Evolutionary conservation across 2,113 vertebrate genomes (phyloP).

Genomic region (Stercorarius parasiticus): DNA sequence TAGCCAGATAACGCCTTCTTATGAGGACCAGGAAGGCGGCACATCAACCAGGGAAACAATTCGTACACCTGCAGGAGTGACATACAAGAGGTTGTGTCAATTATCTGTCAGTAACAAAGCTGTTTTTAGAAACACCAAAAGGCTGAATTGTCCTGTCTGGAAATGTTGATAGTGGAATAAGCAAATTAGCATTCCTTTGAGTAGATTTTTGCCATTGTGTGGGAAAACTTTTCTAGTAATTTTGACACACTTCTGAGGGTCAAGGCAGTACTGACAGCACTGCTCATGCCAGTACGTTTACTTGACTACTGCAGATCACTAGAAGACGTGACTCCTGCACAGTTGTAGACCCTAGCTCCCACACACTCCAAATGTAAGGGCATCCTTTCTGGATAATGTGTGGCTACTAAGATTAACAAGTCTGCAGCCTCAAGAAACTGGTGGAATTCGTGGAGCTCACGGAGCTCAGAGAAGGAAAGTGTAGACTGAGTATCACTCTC

Average conservation of each 20-base stretch:
- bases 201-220: not conserved
- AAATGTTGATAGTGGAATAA: not conserved
- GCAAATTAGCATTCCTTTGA: not conserved
- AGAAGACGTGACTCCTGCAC: not conserved
- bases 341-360: not conserved
- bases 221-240: not conserved
- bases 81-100: not conserved
- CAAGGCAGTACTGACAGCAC: not conserved
- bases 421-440: not conserved
- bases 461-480: not conserved
- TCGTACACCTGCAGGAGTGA: constrained; percentile 25
- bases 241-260: not conserved
- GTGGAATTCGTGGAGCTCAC: not conserved
- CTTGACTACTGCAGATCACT: not conserved
- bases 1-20: not conserved
- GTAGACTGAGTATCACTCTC: not conserved
- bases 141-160: not conserved
- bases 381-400: not conserved
- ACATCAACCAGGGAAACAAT: constrained; percentile 38
- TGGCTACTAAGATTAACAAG: not conserved
- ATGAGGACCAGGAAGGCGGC: constrained; percentile 42
- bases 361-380: not conserved
- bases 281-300: not conserved
- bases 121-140: not conserved
- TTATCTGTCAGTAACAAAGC: not conserved